A percentile compares a stretch with the other conserved stretches of the same genome.
Evolutionary conservation across 2,113 vertebrate species (phyloP).

Genomic region (Anhinga rufa): DNA sequence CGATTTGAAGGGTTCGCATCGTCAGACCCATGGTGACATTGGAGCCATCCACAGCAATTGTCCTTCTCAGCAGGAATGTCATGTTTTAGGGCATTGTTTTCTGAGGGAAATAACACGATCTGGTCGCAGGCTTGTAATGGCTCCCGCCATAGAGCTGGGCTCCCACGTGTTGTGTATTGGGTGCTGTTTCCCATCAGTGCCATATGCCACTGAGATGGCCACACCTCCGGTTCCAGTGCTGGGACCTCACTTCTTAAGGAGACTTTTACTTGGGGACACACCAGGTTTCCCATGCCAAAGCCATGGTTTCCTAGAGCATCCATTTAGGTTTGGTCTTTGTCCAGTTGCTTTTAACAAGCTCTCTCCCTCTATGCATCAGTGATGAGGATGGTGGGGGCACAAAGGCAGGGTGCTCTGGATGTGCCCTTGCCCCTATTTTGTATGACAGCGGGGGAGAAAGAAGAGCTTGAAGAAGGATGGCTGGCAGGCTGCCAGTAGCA

Average conservation of each 20-base stretch:
- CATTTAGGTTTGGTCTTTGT: not conserved
- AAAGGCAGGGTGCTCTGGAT: not conserved
- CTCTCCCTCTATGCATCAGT: not conserved
- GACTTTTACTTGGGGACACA: not conserved
- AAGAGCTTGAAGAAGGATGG: not conserved
- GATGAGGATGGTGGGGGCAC: not conserved
- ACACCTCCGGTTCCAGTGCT: not conserved
- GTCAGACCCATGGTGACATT: accelerated
- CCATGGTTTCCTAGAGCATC: not conserved
- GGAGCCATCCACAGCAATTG: not conserved
- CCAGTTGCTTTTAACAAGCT: not conserved
- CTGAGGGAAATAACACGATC: not conserved
- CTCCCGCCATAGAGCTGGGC: accelerated
- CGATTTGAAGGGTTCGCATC: not conserved
- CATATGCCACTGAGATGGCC: not conserved
- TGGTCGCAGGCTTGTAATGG: not conserved
- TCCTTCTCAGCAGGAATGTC: not conserved
- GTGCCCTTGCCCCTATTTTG: not conserved
- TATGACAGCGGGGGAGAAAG: not conserved
- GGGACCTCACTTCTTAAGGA: not conserved
- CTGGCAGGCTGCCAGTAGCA: not conserved
- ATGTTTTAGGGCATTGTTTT: not conserved
- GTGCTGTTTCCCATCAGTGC: accelerated
- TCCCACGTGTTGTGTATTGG: accelerated
- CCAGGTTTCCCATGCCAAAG: not conserved